A percentile compares a stretch with the other conserved stretches of the same genome.
phyloP scores from a whole-genome alignment of 2,888 invertebrate genomes.

The Brassicogethes aeneus region DNA sequence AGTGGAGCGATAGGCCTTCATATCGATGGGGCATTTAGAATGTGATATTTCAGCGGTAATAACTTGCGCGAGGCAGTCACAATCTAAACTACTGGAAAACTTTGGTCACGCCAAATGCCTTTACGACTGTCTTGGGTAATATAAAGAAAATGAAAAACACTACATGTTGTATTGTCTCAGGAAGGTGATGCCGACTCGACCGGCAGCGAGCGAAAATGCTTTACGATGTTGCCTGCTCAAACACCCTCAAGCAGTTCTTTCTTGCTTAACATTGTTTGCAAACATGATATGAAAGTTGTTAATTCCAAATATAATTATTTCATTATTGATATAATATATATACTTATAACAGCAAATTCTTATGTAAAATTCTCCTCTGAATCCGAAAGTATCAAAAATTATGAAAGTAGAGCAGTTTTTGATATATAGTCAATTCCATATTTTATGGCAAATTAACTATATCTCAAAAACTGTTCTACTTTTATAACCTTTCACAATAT shows the following conservation, averaged over 20 bases:
- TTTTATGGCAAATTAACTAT: too few relatives aligned
- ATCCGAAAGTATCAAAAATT: too few relatives aligned
- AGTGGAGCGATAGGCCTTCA: constrained; percentile 38
- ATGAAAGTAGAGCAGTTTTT: too few relatives aligned
- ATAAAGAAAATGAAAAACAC: constrained; percentile 87
- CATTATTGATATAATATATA: too few relatives aligned
- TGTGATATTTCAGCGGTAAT: constrained; percentile 33
- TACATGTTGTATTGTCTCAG: constrained; percentile 42
- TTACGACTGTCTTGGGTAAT: constrained; percentile 78
- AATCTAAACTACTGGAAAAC: constrained; percentile 45
- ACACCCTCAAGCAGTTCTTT: constrained; percentile 2
- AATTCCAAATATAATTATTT: too few relatives aligned
- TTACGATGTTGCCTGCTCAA: neutral
- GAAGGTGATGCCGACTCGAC: constrained; percentile 38
- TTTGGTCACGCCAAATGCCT: constrained; percentile 83
- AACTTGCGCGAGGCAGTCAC: constrained; percentile 32
- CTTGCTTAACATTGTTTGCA: too few relatives aligned
- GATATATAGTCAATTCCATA: too few relatives aligned
- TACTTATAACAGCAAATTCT: too few relatives aligned
- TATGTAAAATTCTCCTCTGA: too few relatives aligned
- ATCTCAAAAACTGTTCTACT: too few relatives aligned
- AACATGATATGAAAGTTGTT: too few relatives aligned
- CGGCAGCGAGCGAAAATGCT: constrained; percentile 21
- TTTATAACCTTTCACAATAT: too few relatives aligned
- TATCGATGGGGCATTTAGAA: constrained; percentile 33